phyloP scores from a whole-genome alignment of 2,888 invertebrate genomes.

The Andrena bicolor region DNA sequence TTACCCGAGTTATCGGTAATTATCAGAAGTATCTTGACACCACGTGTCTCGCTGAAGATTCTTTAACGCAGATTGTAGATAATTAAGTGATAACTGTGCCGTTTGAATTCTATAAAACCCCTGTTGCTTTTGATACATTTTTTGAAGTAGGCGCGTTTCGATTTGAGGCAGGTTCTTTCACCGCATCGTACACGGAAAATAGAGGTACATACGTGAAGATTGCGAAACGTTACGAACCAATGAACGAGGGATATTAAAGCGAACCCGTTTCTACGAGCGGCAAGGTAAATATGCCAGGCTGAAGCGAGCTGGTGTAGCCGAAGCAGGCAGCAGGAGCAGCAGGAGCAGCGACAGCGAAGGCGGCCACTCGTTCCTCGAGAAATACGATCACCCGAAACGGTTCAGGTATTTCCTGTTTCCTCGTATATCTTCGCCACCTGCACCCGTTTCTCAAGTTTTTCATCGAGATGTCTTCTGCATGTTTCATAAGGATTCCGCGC shows the following conservation, averaged over 20 bases:
- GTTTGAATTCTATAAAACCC: too few relatives aligned
- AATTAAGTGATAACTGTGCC: too few relatives aligned
- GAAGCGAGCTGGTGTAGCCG: constrained; percentile 33
- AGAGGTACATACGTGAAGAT: not conserved
- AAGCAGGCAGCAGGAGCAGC: not conserved
- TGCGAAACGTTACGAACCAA: constrained; percentile 19
- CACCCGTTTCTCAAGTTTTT: constrained; percentile 75
- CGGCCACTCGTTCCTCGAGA: constrained; percentile 59
- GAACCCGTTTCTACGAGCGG: constrained; percentile 29
- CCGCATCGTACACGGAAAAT: not conserved
- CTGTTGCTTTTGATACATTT: too few relatives aligned
- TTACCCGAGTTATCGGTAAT: too few relatives aligned
- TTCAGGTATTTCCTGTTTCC: constrained; percentile 75
- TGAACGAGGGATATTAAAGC: constrained; percentile 53
- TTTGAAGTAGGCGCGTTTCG: too few relatives aligned
- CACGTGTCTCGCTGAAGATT: too few relatives aligned
- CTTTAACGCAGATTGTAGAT: too few relatives aligned
- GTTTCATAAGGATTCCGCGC: constrained; percentile 73
- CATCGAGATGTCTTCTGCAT: constrained; percentile 73
- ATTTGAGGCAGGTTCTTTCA: not conserved
- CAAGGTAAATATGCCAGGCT: constrained; percentile 59
- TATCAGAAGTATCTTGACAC: too few relatives aligned
- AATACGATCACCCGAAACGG: constrained; percentile 72
- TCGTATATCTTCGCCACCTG: constrained; percentile 75
- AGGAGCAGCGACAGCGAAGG: constrained; percentile 11